A percentile compares a stretch with the other conserved stretches of the same genome.
Evolutionary conservation across 2,113 vertebrate species (phyloP).

Genomic region (Pantherophis guttatus): DNA sequence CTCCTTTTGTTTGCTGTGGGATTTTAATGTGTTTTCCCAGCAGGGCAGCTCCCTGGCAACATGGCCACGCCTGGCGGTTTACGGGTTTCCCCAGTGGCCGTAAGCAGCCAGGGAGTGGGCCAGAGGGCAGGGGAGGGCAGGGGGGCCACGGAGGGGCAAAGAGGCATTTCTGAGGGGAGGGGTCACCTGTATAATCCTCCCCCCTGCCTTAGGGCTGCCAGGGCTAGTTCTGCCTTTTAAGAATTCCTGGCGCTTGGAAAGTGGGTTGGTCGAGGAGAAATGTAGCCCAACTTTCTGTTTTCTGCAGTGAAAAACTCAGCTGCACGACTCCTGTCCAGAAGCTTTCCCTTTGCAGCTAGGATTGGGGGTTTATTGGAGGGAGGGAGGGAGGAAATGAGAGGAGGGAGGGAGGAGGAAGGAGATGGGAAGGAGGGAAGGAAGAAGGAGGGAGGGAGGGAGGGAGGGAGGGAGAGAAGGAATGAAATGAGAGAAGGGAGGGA

Average conservation of each 20-base stretch:
- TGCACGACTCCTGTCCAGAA: neutral
- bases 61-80: neutral
- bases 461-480: fast-evolving
- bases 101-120: neutral
- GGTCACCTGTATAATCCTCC: neutral
- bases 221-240: too few relatives aligned
- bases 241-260: neutral
- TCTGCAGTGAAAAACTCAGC: neutral
- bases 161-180: neutral
- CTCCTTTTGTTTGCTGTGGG: neutral
- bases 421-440: too few relatives aligned
- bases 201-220: neutral
- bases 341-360: neutral
- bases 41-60: neutral
- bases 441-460: neutral
- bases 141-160: neutral
- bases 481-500: too few relatives aligned
- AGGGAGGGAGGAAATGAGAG: too few relatives aligned
- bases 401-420: neutral
- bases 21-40: neutral
- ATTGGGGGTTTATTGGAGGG: neutral
- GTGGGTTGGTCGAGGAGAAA: neutral
- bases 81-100: neutral
- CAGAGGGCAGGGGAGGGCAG: neutral
- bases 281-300: too few relatives aligned